Evolutionary conservation across 2,113 vertebrate genomes (phyloP), one percentile per base, ranked within the genome.

Genomic region (Trogon surrucura): DNA sequence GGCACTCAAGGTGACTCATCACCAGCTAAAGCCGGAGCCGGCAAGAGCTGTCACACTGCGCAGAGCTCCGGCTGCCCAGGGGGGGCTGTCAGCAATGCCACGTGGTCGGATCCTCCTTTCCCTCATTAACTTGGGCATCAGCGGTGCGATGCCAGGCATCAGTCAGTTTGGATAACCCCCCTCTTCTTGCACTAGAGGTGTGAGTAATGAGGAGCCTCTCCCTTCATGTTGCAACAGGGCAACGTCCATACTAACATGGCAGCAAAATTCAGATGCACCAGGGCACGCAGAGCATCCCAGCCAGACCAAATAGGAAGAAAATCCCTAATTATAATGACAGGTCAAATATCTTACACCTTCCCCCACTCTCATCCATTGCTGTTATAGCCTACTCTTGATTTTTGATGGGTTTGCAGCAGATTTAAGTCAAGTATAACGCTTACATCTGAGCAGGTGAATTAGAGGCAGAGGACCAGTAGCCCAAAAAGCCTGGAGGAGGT

Each of bases 1-100:
- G 93, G 72, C 88, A 57, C 65, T 85, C 41, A 56, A 70, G 88
- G 93, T 93, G 92, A 94, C 90, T 93, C 92, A 90, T 81, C 15
- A 0, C 75, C 57, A 71, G 90, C 91, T 83, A 77, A 41, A 91
- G 54, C 79, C 4, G 1, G 66, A 85, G 81, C 91, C 51, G 82
- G 81, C 34, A 30, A 85, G 71, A 88, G 85, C 85, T 58, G 88
- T 86, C 69, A 83, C 56, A 22, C 48, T 25, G 56, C 0, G 0
- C 54, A 36, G 56, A 2, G 4, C 56, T 56, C 38, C 0, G 5
- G 80, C 60, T 81, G 90, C 85, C 82, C 71, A 67, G 71, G 58
- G 74, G 41, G 85, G 64, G 48, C 74, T 61, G 70, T 66, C 92
- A 92, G 48, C 13, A 67, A 62, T 1, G 1, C 47, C n/a, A 48